Conservation (phyloP, 1,140 invertebrate species). For the Alviniconcha marisindica region DNA sequence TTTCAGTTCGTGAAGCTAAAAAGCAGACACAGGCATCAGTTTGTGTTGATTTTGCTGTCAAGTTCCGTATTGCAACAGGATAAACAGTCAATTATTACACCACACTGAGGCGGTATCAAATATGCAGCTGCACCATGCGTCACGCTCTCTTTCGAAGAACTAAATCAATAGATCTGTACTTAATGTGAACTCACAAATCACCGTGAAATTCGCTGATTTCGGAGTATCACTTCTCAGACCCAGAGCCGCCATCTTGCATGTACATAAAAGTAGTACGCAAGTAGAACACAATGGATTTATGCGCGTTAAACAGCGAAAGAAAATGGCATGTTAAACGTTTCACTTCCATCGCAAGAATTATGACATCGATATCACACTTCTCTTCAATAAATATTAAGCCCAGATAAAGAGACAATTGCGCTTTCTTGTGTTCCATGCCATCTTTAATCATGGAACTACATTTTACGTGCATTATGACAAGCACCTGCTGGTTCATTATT, state of each 20-base stretch:
- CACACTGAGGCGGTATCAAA: neutral
- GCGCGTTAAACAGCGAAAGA: neutral
- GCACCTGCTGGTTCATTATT: conserved; percentile 24
- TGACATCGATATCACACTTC: too few relatives aligned
- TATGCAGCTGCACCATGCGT: neutral
- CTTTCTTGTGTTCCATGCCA: too few relatives aligned
- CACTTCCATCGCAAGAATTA: too few relatives aligned
- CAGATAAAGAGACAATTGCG: too few relatives aligned
- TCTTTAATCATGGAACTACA: conserved; percentile 3
- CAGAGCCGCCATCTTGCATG: conserved; percentile 12
- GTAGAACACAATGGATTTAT: conserved; percentile 12
- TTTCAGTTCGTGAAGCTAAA: too few relatives aligned
- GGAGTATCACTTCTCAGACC: neutral
- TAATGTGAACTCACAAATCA: neutral
- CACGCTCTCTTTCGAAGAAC: neutral
- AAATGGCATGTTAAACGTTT: too few relatives aligned
- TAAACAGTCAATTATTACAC: conserved; percentile 18
- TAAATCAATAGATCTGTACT: neutral
- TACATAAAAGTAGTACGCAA: conserved; percentile 22
- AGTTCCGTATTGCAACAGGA: conserved; percentile 20
- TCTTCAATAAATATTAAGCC: too few relatives aligned
- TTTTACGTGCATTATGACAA: conserved; percentile 35
- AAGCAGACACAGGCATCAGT: neutral
- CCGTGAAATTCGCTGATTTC: neutral
- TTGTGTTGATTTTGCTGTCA: conserved; percentile 4